Evolutionary conservation across 2,797 vertebrate species (phyloP), one percentile per base, ranked within the genome.

Genomic region (Enteromius unitaeniatus): DNA sequence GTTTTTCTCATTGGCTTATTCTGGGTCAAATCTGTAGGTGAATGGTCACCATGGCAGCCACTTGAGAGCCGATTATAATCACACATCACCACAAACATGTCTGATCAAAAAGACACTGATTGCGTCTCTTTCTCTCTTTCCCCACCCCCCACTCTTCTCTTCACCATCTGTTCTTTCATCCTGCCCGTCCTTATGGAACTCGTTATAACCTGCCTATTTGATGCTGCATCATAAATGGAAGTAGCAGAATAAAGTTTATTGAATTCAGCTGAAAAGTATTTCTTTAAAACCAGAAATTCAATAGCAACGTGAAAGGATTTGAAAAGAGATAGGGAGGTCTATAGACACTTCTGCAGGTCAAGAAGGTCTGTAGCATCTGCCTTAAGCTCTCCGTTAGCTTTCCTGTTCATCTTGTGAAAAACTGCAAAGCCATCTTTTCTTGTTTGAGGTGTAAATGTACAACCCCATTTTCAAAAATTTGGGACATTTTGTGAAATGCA

Each of bases 91-190:
- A 78, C 58, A 86, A 82, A 82, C 81, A 86, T 23, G 14, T 81
- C 79, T 83, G 81, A 84, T 87, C 82, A 84, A 84, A 87, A 87
- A 86, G 78, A 83, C 75, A 81, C 85, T 78, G 78, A 88, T 89
- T 85, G 82, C 75, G 19, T 84, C 68, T 74, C 67, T 60, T 58
- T n/a, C 14, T 58, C 15, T 31, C 9, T 4, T 15, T 23, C 5
- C 42, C 60, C 47, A 26, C 37, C 6, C n/a, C 45, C 62, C 28
- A 70, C n/a, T 10, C 53, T 80, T 79, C 72, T 34, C 78, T 86
- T 78, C 37, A 83, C 73, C 81, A 83, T 83, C 74, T 83, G 74
- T 77, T 51, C 40, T 69, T 83, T 69, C 64, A 55, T 68, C 7
- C 49, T 58, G 23, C n/a, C 23, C 9, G 23, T 68, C 47, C 74